phyloP scores from a whole-genome alignment of 2,797 vertebrate species.

The Buceros bicornis region DNA sequence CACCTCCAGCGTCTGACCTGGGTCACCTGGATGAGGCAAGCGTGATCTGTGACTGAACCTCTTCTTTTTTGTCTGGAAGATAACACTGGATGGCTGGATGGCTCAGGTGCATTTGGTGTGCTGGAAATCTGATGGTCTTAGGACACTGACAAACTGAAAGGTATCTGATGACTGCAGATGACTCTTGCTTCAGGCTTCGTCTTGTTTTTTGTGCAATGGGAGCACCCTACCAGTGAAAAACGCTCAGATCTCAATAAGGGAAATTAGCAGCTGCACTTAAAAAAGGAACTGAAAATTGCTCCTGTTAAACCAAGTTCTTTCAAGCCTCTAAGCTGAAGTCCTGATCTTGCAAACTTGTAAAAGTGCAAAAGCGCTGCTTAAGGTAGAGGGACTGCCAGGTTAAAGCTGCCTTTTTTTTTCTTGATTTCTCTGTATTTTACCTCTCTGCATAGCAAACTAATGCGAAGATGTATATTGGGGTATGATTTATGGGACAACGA shows the following conservation, averaged over 20 bases:
- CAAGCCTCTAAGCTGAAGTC: not conserved
- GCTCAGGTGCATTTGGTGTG: accelerated
- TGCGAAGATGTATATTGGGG: not conserved
- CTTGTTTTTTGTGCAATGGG: not conserved
- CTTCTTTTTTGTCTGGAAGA: not conserved
- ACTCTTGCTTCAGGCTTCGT: not conserved
- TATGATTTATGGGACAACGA: not conserved
- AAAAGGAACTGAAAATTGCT: not conserved
- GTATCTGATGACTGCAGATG: not conserved
- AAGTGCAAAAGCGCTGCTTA: not conserved
- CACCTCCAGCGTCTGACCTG: accelerated
- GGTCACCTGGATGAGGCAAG: not conserved
- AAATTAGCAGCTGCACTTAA: not conserved
- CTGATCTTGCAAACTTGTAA: not conserved
- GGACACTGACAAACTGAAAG: not conserved
- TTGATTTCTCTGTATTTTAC: not conserved
- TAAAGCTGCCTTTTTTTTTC: not conserved
- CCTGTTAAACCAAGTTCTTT: not conserved
- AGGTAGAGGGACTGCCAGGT: not conserved
- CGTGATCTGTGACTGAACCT: not conserved
- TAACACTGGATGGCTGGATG: not conserved
- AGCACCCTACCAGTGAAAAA: not conserved
- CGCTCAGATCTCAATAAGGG: not conserved
- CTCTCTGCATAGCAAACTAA: not conserved
- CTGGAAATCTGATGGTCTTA: not conserved